These are phyloP conservation scores for Copidosoma aretas DNA, from an alignment of 2,888 invertebrate genomes.

Conservation along the genomic window DNA sequence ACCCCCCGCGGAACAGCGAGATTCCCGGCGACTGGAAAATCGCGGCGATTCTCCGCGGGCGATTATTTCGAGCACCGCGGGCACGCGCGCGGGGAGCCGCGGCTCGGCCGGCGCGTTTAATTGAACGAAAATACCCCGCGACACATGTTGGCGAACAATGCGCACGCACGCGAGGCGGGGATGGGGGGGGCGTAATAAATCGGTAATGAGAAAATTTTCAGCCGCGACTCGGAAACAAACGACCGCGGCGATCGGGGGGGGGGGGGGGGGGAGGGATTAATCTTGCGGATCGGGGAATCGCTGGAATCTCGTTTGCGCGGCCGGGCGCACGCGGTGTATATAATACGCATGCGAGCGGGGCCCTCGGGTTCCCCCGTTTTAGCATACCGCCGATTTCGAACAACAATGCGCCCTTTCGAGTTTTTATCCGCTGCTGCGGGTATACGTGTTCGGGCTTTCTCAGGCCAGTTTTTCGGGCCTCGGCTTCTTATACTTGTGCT, in stretches of 20 bases:
- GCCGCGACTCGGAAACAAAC: not conserved
- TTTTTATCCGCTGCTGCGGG: not conserved
- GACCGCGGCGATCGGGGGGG: not conserved
- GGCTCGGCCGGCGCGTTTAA: too few relatives aligned
- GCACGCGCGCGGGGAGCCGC: too few relatives aligned
- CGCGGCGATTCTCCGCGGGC: too few relatives aligned
- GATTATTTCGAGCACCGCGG: too few relatives aligned
- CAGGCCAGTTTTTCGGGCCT: constrained; percentile 13
- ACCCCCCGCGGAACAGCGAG: too few relatives aligned
- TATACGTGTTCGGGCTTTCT: constrained; percentile 10
- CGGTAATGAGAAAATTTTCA: not conserved
- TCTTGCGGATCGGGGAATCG: constrained; percentile 35
- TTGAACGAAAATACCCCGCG: too few relatives aligned
- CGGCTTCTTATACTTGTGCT: too few relatives aligned
- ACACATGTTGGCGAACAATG: not conserved
- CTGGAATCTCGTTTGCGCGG: constrained; percentile 34
- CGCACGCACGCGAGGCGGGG: not conserved
- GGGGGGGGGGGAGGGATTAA: constrained; percentile 27
- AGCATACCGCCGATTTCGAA: constrained; percentile 29
- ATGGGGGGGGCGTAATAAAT: not conserved
- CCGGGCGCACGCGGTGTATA: constrained; percentile 7
- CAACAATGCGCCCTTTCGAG: constrained; percentile 28
- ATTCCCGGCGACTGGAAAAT: not conserved
- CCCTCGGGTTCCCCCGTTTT: constrained; percentile 25
- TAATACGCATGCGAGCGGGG: constrained; percentile 13